phyloP scores from a whole-genome alignment of 2,113 vertebrate species.

The Chaetops frenatus region DNA sequence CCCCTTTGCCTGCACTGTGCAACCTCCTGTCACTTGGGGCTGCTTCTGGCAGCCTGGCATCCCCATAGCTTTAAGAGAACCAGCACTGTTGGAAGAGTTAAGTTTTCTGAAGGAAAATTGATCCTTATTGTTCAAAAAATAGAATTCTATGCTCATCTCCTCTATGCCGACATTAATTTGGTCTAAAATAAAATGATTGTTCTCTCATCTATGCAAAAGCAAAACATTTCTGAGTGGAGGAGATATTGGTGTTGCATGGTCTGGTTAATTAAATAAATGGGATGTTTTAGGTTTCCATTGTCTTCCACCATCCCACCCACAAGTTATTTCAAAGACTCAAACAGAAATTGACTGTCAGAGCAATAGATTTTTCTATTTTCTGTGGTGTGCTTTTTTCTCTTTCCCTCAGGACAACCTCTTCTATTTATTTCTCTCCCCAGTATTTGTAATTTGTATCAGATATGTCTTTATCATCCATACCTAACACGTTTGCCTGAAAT shows the following conservation, averaged over 20 bases:
- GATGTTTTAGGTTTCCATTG: neutral
- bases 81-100: neutral
- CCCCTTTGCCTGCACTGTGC: neutral
- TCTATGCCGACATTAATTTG: neutral
- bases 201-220: neutral
- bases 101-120: neutral
- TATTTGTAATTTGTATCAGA: neutral
- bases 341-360: neutral
- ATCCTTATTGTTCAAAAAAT: neutral
- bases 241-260: neutral
- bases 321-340: neutral
- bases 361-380: neutral
- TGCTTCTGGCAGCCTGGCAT: neutral
- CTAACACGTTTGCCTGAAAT: neutral
- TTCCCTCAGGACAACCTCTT: neutral
- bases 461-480: neutral
- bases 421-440: neutral
- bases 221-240: neutral
- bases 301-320: neutral
- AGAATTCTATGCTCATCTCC: neutral
- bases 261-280: neutral
- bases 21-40: neutral
- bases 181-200: neutral
- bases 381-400: neutral
- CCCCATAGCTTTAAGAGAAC: neutral